These are phyloP conservation scores for Zonotrichia leucophrys DNA, from an alignment of 2,113 vertebrate species.

Conservation along the genomic window DNA sequence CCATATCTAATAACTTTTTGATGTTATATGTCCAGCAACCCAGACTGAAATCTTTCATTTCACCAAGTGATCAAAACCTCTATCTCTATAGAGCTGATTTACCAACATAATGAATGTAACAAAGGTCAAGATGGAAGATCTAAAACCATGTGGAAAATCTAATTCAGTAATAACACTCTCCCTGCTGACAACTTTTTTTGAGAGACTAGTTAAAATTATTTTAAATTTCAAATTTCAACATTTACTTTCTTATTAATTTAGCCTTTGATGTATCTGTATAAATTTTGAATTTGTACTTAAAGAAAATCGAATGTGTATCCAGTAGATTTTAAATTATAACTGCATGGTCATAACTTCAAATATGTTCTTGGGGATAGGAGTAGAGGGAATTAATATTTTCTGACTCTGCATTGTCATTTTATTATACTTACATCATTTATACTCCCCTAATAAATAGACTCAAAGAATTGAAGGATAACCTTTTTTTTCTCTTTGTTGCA, in stretches of 20 bases:
- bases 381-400: not conserved
- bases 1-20: not conserved
- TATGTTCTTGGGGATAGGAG: not conserved
- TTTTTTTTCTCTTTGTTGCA: not conserved
- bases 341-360: not conserved
- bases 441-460: not conserved
- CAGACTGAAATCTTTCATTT: not conserved
- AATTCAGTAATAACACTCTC: not conserved
- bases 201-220: not conserved
- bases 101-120: not conserved
- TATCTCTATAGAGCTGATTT: not conserved
- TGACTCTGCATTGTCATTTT: not conserved
- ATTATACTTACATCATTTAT: not conserved
- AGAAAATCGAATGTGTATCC: not conserved
- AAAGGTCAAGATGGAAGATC: not conserved
- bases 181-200: not conserved
- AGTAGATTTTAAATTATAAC: not conserved
- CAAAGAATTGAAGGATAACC: not conserved
- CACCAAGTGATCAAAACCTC: not conserved
- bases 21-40: not conserved
- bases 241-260: not conserved
- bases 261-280: not conserved
- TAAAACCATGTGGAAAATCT: not conserved
- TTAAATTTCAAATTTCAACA: not conserved
- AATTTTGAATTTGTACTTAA: not conserved